Evolutionary conservation across 2,113 vertebrate species (phyloP).

Genomic region (Oceanodroma tethys): DNA sequence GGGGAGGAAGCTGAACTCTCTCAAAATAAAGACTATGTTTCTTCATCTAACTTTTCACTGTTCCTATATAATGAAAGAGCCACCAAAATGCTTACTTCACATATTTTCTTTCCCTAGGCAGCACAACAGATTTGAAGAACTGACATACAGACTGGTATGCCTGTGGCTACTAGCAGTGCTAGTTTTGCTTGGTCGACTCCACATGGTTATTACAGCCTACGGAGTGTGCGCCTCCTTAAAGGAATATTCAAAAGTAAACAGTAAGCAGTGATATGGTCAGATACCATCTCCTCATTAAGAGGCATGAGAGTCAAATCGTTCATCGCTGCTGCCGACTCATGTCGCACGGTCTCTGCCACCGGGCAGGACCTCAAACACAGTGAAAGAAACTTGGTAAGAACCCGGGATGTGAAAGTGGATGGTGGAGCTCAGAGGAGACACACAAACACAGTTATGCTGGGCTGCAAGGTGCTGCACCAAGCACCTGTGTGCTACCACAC

Average conservation of each 20-base stretch:
- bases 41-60: neutral
- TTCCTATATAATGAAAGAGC: neutral
- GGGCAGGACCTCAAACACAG: neutral
- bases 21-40: neutral
- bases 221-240: neutral
- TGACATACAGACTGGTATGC: neutral
- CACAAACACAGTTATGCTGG: too few relatives aligned
- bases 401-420: too few relatives aligned
- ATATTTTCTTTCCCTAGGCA: neutral
- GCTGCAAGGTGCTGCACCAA: neutral
- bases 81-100: neutral
- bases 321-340: neutral
- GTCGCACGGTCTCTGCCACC: accelerated
- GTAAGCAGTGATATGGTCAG: neutral
- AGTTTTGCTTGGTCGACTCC: neutral
- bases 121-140: neutral
- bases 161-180: neutral
- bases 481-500: neutral
- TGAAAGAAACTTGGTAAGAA: too few relatives aligned
- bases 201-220: neutral
- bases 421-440: neutral
- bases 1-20: neutral
- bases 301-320: neutral
- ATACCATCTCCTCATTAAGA: neutral
- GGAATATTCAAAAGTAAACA: neutral